phyloP scores from a whole-genome alignment of 2,797 vertebrate genomes.

The Poecilia wingei region DNA sequence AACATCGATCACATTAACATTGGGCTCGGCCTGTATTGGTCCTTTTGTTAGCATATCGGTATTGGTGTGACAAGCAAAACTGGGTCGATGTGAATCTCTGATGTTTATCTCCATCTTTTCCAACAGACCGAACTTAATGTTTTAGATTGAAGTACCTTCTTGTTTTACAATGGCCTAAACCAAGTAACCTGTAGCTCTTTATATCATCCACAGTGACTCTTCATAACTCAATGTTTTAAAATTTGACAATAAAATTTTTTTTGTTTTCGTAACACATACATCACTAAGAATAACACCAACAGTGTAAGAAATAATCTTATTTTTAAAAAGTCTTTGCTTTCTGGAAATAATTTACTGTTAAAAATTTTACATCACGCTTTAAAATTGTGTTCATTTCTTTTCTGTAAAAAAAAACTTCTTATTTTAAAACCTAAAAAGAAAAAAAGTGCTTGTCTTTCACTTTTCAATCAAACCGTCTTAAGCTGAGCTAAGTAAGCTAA shows the following conservation, averaged over 20 bases:
- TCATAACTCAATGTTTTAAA: too few relatives aligned
- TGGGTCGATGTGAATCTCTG: background rate
- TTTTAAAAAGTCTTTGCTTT: too few relatives aligned
- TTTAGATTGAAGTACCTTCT: background rate
- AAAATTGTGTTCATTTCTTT: too few relatives aligned
- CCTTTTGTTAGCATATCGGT: background rate
- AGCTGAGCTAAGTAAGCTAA: too few relatives aligned
- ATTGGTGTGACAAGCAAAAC: background rate
- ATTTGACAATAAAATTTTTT: background rate
- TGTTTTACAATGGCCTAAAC: background rate
- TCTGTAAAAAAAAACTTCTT: background rate
- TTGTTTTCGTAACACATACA: too few relatives aligned
- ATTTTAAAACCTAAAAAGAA: too few relatives aligned
- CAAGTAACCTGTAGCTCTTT: background rate
- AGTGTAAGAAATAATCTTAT: too few relatives aligned
- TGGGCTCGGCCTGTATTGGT: background rate
- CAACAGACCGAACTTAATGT: background rate
- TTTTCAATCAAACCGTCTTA: too few relatives aligned
- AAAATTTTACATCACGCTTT: too few relatives aligned
- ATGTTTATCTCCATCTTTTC: background rate
- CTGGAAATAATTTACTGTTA: too few relatives aligned
- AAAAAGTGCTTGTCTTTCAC: too few relatives aligned
- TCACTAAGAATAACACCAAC: too few relatives aligned
- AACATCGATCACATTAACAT: background rate
- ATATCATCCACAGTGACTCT: background rate